Evolutionary conservation across 2,113 vertebrate genomes (phyloP), one percentile per base, ranked within the genome.

Genomic region (Macrotus californicus): DNA sequence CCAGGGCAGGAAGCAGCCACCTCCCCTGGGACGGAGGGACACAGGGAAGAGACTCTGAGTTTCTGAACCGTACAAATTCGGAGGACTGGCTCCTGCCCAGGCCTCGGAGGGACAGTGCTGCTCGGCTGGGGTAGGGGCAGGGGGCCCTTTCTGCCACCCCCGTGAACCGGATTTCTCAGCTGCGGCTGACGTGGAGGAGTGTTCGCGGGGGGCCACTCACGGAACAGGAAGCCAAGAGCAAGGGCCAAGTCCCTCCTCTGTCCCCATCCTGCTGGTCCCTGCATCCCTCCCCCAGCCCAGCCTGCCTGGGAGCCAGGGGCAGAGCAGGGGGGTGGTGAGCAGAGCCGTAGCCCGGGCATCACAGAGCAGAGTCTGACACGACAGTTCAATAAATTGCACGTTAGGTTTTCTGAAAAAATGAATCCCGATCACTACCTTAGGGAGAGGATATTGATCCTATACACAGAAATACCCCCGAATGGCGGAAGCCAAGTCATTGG

Each of bases 251-350:
- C 54, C 50, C 16, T n/a, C 61, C 69, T 29, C 46, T 1, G 12
- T 13, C 16, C 50, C 67, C 66, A 12, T 3, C 52, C 9, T 15
- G 18, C 76, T 19, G 26, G 24, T 5, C 43, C 64, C 19, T 41
- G 5, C 12, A 0, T 3, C 0, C 4, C 14, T 6, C 26, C 18
- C 29, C 3, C 12, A n/a, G 11, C 8, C 1, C 22, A 15, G 41
- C 36, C 24, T 21, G n/a, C 24, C n/a, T 34, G 14, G n/a, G 52
- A 50, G 34, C 12, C 26, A 0, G 3, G 26, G 5, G 69, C 82
- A 54, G n/a, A 48, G 13, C 73, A 26, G 3, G 18, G 29, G 52
- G 2, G 59, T 31, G 59, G 31, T 36, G 2, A 14, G 70, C 12
- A 59, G 69, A 50, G 43, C 14, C 41, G 75, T 5, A 8, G 15